A percentile compares a stretch with the other conserved stretches of the same genome.
Evolutionary conservation across 2,888 invertebrate genomes (phyloP).

Genomic region (Parnassius orleans): DNA sequence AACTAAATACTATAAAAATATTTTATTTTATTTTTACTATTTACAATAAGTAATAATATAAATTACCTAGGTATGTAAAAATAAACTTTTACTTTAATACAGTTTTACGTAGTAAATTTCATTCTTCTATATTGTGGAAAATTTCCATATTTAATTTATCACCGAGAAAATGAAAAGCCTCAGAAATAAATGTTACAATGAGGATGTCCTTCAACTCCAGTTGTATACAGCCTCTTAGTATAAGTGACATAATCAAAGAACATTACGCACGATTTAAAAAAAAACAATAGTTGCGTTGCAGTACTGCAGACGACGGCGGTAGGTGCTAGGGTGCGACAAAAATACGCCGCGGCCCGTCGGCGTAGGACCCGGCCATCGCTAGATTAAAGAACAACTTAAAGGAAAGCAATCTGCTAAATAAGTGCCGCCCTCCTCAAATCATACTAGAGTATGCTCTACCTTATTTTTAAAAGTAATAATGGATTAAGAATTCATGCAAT

Average conservation of each 20-base stretch:
- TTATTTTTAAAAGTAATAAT: neutral
- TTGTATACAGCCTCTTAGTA: neutral
- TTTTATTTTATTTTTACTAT: too few species aligned
- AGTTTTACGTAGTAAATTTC: too few species aligned
- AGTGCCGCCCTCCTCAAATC: conserved; percentile 52
- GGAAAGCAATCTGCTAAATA: conserved; percentile 82
- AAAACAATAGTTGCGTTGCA: conserved; percentile 19
- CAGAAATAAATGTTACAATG: neutral
- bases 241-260: conserved; percentile 12
- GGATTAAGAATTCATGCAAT: too few species aligned
- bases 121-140: too few species aligned
- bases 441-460: conserved; percentile 55
- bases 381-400: conserved; percentile 80
- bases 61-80: too few species aligned
- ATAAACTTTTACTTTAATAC: too few species aligned
- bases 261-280: conserved; percentile 22
- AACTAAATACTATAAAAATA: too few species aligned
- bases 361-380: conserved; percentile 42
- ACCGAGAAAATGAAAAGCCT: too few species aligned
- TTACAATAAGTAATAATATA: too few species aligned
- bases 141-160: too few species aligned
- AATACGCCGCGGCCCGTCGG: conserved; percentile 22
- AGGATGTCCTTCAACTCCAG: neutral
- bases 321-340: conserved; percentile 31
- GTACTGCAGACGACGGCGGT: conserved; percentile 25